These are phyloP conservation scores for Dendrocopos noguchii DNA, from an alignment of 2,113 vertebrate genomes.

Conservation along the genomic window DNA sequence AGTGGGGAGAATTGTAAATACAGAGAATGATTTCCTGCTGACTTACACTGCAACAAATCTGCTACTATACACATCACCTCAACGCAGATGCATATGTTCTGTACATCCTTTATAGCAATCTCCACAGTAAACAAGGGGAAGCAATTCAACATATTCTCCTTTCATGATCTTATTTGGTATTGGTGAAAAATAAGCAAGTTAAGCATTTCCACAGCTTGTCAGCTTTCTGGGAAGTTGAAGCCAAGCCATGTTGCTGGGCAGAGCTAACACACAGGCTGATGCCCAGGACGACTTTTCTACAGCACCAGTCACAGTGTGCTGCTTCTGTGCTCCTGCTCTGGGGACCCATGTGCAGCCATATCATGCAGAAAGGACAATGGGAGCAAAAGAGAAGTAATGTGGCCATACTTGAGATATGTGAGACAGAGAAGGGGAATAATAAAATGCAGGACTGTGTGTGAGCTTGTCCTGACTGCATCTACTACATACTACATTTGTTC, in stretches of 20 bases:
- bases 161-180: not conserved
- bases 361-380: not conserved
- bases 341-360: not conserved
- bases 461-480: not conserved
- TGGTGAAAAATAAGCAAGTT: not conserved
- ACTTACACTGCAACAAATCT: not conserved
- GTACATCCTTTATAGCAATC: not conserved
- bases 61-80: not conserved
- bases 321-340: not conserved
- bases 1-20: not conserved
- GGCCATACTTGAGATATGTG: not conserved
- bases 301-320: accelerated
- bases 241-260: accelerated
- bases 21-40: not conserved
- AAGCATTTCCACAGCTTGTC: not conserved
- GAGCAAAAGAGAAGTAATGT: not conserved
- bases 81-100: not conserved
- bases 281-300: accelerated
- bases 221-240: not conserved
- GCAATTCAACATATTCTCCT: not conserved
- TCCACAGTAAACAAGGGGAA: not conserved
- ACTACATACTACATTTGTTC: not conserved
- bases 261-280: not conserved
- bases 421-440: not conserved
- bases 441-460: not conserved